Evolutionary conservation across 2,888 invertebrate genomes (phyloP), one percentile per base, ranked within the genome.

Genomic region (Drosophila nigritarsus): DNA sequence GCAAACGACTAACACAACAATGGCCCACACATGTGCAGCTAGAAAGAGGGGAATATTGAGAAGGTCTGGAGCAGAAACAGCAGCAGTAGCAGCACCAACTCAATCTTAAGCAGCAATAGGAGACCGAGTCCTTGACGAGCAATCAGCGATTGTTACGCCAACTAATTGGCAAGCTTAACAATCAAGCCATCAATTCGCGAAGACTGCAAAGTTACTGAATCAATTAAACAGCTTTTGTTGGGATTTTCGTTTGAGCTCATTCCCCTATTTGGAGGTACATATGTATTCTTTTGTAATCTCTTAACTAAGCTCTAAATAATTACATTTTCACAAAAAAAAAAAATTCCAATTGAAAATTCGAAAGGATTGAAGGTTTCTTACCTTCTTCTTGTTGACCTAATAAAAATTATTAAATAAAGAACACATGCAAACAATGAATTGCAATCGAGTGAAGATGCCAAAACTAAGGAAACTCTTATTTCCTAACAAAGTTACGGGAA

Each of bases 41-140:
- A 79, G 27, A 73, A 65, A 15, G 78, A 81, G 27, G 81, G 75
- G 27, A 78, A 56, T 24, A 13, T 27, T 0, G 30, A 68, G 24
- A 11, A 56, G n/a, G 62, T 9, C 15, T 30, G 11, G 2, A 45
- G 15, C 40, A 53, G 18, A 15, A 27, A 13, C 27, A 34, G 36
- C 48, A 53, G 18, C 20, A 36, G 18, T 18, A 32, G 38, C 58
- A 42, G 29, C 15, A 29, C 20, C 45, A 30, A 3, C 29, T 29
- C 7, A 38, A 29, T 20, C 38, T 7, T 13, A 18, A 66, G 13
- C 38, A 54, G 18, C 64, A 32, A n/a, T 29, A 9, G 5, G 20
- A 27, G 34, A 27, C 8, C 15, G 3, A 20, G 3, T 60, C 20
- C 38, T 9, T 42, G 30, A 2, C 5, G 18, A 18, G 11, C 20